phyloP scores from a whole-genome alignment of 2,113 vertebrate genomes.

The Phocoena sinus region DNA sequence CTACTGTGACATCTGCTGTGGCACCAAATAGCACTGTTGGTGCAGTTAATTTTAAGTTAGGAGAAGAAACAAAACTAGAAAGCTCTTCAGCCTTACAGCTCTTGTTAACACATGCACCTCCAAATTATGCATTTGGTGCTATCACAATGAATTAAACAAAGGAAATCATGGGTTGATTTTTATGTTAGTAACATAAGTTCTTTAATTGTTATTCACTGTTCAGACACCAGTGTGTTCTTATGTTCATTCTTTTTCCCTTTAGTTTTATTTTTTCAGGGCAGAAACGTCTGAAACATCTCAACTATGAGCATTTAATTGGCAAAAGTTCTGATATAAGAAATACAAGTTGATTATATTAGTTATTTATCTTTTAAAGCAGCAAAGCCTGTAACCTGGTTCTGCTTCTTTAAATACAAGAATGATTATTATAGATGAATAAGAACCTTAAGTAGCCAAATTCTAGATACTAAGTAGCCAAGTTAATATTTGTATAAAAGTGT shows the following conservation, averaged over 20 bases:
- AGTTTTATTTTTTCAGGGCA: neutral
- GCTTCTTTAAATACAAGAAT: slow-evolving; percentile 29
- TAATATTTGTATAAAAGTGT: slow-evolving; percentile 26
- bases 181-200: slow-evolving; percentile 51
- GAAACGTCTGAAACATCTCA: slow-evolving; percentile 3
- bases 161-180: slow-evolving; percentile 48
- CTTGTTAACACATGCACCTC: slow-evolving; percentile 47
- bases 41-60: slow-evolving; percentile 57
- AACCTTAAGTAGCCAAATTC: neutral
- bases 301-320: neutral
- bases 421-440: neutral
- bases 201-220: slow-evolving; percentile 38
- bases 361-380: slow-evolving; percentile 41
- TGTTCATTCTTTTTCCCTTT: slow-evolving; percentile 37
- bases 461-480: neutral
- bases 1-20: slow-evolving; percentile 19
- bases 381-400: slow-evolving; percentile 41
- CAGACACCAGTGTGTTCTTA: neutral
- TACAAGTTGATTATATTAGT: slow-evolving; percentile 32
- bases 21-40: neutral
- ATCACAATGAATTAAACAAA: slow-evolving; percentile 66
- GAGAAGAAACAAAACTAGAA: slow-evolving; percentile 31
- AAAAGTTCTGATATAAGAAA: slow-evolving; percentile 41
- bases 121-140: slow-evolving; percentile 31
- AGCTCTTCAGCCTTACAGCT: neutral